Evolutionary conservation across 1,140 invertebrate genomes (phyloP).

Genomic region (Globodera ellingtonae): DNA sequence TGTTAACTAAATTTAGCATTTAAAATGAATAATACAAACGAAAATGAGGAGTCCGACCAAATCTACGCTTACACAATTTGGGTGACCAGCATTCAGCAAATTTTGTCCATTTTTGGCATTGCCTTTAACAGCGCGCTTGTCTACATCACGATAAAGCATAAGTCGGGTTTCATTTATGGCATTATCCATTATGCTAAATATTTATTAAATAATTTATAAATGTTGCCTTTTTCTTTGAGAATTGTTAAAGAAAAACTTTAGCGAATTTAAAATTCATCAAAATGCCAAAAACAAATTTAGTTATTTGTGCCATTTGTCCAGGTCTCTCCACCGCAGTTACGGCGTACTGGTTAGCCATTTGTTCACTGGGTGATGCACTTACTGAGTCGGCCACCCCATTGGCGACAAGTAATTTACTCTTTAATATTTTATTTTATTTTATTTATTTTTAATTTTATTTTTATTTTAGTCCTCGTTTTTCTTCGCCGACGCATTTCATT

Average conservation of each 20-base stretch:
- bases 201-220: too few relatives aligned
- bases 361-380: too few relatives aligned
- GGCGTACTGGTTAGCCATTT: constrained; percentile 2
- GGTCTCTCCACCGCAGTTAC: not conserved
- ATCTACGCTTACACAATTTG: not conserved
- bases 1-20: too few relatives aligned
- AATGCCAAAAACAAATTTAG: too few relatives aligned
- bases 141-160: not conserved
- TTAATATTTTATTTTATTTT: too few relatives aligned
- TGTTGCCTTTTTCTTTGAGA: too few relatives aligned
- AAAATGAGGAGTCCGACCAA: not conserved
- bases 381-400: not conserved
- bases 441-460: not conserved
- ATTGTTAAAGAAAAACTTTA: too few relatives aligned
- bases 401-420: not conserved
- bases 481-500: not conserved
- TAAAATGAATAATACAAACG: not conserved
- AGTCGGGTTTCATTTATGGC: not conserved
- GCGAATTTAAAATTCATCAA: not conserved
- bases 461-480: constrained; percentile 1
- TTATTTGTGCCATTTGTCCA: not conserved
- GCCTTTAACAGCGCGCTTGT: not conserved
- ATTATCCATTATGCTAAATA: too few relatives aligned
- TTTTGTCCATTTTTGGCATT: not conserved
- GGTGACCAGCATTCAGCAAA: not conserved